Base-by-base conservation (phyloP, 2,113 vertebrate genomes). In the Nipponia nippon region DNA sequence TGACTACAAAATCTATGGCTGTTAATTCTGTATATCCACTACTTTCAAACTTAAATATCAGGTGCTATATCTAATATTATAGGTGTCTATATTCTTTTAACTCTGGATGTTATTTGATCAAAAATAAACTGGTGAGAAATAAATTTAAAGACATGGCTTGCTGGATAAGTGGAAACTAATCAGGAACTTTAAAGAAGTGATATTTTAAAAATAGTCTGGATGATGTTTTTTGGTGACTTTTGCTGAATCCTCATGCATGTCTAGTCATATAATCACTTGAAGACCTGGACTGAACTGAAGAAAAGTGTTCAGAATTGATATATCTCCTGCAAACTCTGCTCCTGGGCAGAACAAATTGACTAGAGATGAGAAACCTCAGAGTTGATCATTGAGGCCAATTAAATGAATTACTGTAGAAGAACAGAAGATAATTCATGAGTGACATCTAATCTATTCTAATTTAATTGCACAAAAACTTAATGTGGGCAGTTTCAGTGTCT, bases 371-470 rank as follows among this genome's bases (percentile, higher is more conserved):
- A 95, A 96, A 86, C 11, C 81, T 81, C 80, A 40, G 87, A 97
- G 86, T 13, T 96, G 93, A 95, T 98, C 94, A 93, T 62, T 77
- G 87, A 97, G 58, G 47, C 89, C 95, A 98, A 95, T 97, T 96
- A 97, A 97, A 97, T 87, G 53, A 98, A 96, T 95, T 97, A 92
- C 88, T 88, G 85, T 72, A 86, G 89, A 95, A 93, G 89, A 96
- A 83, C 42, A 95, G 87, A 97, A 94, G 67, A 96, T 97, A 95
- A 96, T 96, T 97, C 77, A 90, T 94, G 81, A 97, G 82, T 90
- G 90, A 96, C 63, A 96, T 89, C 76, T 94, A 95, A 95, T 97
- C 79, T 95, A 92, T 96, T 96, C 62, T 96, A 95, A 96, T 95
- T 94, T 94, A 97, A 97, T 96, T 94, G 86, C 40, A 96, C 62